A percentile compares a stretch with the other conserved stretches of the same genome.
Conservation (phyloP, 2,888 invertebrate genomes). For the Synanthedon formicaeformis region DNA sequence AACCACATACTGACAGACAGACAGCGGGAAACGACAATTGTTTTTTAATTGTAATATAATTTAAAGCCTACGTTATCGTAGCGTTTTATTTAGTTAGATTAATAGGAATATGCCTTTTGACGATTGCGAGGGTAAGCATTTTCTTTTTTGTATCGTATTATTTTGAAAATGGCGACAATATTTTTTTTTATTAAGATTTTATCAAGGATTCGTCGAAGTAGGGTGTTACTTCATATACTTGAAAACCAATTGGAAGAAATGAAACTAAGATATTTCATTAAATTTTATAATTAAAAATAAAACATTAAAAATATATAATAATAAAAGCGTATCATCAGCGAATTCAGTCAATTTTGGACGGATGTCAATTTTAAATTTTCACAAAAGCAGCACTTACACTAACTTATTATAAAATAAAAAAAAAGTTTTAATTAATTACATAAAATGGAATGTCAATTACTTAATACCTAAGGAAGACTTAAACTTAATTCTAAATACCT, state of each 20-base stretch:
- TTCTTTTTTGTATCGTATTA: too few relatives aligned
- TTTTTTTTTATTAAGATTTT: too few relatives aligned
- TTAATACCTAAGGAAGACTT: not conserved
- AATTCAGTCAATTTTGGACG: constrained; percentile 63
- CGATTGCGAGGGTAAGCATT: too few relatives aligned
- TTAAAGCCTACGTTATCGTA: too few relatives aligned
- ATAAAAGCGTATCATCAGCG: constrained; percentile 32
- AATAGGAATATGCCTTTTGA: too few relatives aligned
- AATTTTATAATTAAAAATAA: constrained; percentile 5
- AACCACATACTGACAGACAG: too few relatives aligned
- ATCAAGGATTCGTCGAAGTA: too few relatives aligned
- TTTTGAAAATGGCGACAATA: too few relatives aligned
- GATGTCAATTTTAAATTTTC: constrained; percentile 16
- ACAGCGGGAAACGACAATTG: too few relatives aligned
- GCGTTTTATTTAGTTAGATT: too few relatives aligned
- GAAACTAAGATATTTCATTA: constrained; percentile 1
- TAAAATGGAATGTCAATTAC: not conserved
- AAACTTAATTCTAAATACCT: not conserved
- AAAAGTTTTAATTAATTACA: constrained; percentile 1
- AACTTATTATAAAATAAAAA: not conserved
- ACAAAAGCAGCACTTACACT: constrained; percentile 1
- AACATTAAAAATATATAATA: constrained; percentile 22
- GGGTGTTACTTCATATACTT: too few relatives aligned
- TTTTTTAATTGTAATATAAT: too few relatives aligned
- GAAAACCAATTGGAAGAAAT: constrained; percentile 5